phyloP scores from a whole-genome alignment of 2,113 vertebrate genomes.

The Acrocephalus kingi region DNA sequence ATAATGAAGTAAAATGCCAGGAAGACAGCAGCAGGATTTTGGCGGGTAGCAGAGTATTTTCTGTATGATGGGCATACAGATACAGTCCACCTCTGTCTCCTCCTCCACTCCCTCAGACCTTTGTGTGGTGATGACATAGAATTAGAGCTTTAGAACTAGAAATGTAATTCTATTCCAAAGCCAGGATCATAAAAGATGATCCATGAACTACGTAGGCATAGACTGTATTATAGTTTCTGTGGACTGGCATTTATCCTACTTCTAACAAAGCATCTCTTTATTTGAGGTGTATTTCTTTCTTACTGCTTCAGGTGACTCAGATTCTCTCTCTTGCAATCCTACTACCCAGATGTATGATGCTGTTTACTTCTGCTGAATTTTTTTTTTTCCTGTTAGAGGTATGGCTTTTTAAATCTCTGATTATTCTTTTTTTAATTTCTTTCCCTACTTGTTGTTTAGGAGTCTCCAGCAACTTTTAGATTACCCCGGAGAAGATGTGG shows the following conservation, averaged over 20 bases:
- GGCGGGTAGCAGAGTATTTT: not conserved
- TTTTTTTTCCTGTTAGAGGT: not conserved
- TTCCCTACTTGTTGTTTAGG: conserved; percentile 66
- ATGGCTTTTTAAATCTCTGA: not conserved
- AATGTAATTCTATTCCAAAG: not conserved
- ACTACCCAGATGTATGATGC: not conserved
- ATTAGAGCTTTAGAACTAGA: not conserved
- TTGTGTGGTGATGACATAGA: not conserved
- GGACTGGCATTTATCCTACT: not conserved
- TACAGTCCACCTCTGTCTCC: not conserved
- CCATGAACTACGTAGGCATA: not conserved
- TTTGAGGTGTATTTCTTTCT: not conserved
- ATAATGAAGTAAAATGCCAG: not conserved
- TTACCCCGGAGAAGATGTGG: conserved; percentile 87
- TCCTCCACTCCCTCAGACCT: not conserved
- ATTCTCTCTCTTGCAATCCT: conserved; percentile 3
- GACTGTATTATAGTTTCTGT: not conserved
- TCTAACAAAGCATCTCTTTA: not conserved
- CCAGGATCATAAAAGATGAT: not conserved
- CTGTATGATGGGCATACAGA: not conserved
- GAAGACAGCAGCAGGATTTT: not conserved
- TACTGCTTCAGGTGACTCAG: not conserved
- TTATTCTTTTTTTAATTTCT: not conserved
- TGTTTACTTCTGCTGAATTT: not conserved
- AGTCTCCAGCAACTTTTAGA: conserved; percentile 94